Percentiles rank a stretch among this genome's conserved stretches.
These are phyloP conservation scores for Symphodus melops DNA, from an alignment of 2,113 vertebrate species.

Conservation along the genomic window DNA sequence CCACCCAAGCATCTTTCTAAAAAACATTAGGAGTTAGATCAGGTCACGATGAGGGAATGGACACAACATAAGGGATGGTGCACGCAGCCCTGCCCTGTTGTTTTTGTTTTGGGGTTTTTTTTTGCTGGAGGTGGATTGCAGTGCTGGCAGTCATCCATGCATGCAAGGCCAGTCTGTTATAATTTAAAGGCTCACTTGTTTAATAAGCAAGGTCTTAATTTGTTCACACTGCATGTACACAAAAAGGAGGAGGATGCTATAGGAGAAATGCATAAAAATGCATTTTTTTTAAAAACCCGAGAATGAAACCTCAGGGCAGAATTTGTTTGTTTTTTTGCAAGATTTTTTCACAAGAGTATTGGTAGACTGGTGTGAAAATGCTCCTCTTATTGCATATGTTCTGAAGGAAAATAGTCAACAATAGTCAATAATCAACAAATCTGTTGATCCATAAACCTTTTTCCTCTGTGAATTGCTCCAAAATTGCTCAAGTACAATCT, in stretches of 20 bases:
- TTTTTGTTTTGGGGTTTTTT: constrained; percentile 55
- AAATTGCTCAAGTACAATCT: constrained; percentile 20
- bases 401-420: not conserved
- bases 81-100: constrained; percentile 36
- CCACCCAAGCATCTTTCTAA: constrained; percentile 11
- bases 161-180: constrained; percentile 70
- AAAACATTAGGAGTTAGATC: constrained; percentile 33
- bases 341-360: not conserved
- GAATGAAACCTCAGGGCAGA: constrained; percentile 1
- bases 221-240: constrained; percentile 21
- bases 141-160: constrained; percentile 58
- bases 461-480: constrained; percentile 30
- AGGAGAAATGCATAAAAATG: not conserved
- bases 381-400: not conserved
- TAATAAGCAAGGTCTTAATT: constrained; percentile 68
- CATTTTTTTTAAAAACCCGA: no score
- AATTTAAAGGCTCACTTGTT: constrained; percentile 71
- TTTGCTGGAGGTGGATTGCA: constrained; percentile 56
- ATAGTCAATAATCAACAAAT: no score
- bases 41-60: constrained; percentile 29
- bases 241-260: not conserved
- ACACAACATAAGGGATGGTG: constrained; percentile 30
- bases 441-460: not conserved
- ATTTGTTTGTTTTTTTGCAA: not conserved
- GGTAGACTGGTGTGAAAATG: not conserved